Conservation (phyloP, 1,140 invertebrate species). For the Thalassaphorura encarpata region DNA sequence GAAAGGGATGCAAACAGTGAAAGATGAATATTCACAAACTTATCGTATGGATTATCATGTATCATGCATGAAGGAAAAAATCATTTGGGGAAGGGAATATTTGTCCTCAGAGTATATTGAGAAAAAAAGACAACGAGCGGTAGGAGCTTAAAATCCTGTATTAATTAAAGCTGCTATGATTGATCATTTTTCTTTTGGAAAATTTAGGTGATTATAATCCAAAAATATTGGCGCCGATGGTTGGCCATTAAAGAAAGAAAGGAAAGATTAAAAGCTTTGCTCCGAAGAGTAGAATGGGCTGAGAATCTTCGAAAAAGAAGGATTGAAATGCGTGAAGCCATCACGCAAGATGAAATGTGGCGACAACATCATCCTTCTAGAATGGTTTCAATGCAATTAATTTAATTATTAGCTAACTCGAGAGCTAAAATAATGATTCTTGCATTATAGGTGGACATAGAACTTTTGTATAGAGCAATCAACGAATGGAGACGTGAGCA, state of each 20-base stretch:
- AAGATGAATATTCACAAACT: constrained; percentile 20
- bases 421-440: neutral
- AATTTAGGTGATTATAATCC: constrained; percentile 21
- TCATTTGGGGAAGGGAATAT: constrained; percentile 8
- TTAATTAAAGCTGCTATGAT: too few species aligned
- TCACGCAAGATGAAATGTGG: constrained; percentile 28
- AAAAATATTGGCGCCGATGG: constrained; percentile 28
- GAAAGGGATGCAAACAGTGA: constrained; percentile 13
- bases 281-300: constrained; percentile 24
- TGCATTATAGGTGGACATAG: constrained; percentile 21
- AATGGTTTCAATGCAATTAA: constrained; percentile 10
- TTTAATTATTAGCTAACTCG: neutral
- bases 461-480: constrained; percentile 29
- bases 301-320: constrained; percentile 26
- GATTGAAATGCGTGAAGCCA: constrained; percentile 14
- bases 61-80: neutral
- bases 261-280: constrained; percentile 15
- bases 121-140: constrained; percentile 5
- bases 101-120: constrained; percentile 1
- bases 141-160: neutral
- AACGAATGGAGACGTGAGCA: constrained; percentile 25
- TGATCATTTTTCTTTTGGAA: neutral
- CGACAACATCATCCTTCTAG: constrained; percentile 22
- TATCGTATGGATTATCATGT: constrained; percentile 20
- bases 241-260: constrained; percentile 20